Conservation (phyloP, 2,888 invertebrate genomes). For the Catonia carolina region DNA sequence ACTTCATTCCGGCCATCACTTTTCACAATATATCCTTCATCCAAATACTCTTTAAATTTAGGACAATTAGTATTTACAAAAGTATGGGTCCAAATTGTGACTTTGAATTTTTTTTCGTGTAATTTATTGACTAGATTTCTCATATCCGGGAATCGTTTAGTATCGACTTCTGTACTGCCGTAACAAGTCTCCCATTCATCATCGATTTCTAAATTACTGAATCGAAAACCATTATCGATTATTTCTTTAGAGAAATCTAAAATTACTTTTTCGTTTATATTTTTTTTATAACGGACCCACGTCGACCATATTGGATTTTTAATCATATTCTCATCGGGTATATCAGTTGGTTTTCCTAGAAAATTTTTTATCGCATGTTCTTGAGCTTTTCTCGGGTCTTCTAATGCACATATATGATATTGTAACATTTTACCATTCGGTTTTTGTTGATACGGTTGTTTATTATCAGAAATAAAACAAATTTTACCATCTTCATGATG, state of each 20-base stretch:
- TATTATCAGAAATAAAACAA: constrained; percentile 43
- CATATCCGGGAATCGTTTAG: constrained; percentile 61
- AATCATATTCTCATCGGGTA: constrained; percentile 65
- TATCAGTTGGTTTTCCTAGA: constrained; percentile 52
- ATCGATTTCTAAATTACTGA: constrained; percentile 77
- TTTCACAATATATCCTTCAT: constrained; percentile 51
- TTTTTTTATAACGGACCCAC: constrained; percentile 67
- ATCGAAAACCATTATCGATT: constrained; percentile 54
- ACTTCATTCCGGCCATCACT: constrained; percentile 41
- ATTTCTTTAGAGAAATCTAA: constrained; percentile 63
- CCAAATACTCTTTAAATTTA: constrained; percentile 40
- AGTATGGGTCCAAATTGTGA: constrained; percentile 80
- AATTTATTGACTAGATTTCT: constrained; percentile 48
- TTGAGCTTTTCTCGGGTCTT: constrained; percentile 56
- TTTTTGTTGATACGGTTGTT: constrained; percentile 37
- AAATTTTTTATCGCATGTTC: constrained; percentile 54
- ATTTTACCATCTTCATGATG: constrained; percentile 39
- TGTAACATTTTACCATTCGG: constrained; percentile 40
- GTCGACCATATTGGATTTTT: constrained; percentile 73
- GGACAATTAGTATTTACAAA: constrained; percentile 69
- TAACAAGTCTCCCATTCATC: constrained; percentile 84
- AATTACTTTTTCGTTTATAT: constrained; percentile 57
- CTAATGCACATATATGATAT: constrained; percentile 56
- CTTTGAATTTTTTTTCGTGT: constrained; percentile 60
- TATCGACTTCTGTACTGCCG: constrained; percentile 68